These are phyloP conservation scores for Mythimna impura DNA, from an alignment of 2,888 invertebrate species.

Conservation along the genomic window DNA sequence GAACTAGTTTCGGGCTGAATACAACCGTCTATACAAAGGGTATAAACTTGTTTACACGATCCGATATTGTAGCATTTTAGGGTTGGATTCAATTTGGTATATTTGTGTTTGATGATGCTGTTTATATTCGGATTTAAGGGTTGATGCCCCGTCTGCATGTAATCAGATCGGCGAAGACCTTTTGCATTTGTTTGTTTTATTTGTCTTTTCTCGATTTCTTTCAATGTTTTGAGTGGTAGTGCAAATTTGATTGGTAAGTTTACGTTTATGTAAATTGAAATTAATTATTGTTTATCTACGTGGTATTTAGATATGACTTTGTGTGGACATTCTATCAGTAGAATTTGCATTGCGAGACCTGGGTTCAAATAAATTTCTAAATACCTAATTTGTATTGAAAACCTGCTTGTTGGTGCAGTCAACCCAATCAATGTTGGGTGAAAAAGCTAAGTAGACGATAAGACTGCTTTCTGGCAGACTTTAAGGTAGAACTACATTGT, in stretches of 20 bases:
- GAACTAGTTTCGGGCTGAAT: constrained; percentile 37
- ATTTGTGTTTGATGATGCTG: constrained; percentile 51
- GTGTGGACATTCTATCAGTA: not conserved
- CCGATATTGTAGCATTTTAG: constrained; percentile 58
- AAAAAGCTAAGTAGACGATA: no score
- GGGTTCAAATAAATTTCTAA: no score
- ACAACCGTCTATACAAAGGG: constrained; percentile 45
- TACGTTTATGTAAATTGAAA: not conserved
- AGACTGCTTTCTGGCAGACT: no score
- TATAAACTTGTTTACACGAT: constrained; percentile 59
- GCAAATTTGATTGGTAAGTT: constrained; percentile 18
- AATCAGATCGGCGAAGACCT: constrained; percentile 13
- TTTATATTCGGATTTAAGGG: constrained; percentile 58
- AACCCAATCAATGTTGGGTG: no score
- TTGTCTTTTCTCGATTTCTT: constrained; percentile 17
- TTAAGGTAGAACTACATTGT: no score
- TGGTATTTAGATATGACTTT: not conserved
- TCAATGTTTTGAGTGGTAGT: constrained; percentile 16
- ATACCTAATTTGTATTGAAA: no score
- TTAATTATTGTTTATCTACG: not conserved
- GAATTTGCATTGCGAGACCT: not conserved
- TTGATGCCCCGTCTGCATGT: constrained; percentile 37
- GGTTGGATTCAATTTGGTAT: constrained; percentile 60
- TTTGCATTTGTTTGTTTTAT: constrained; percentile 17
- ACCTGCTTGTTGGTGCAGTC: no score